Evolutionary conservation across 1,140 invertebrate species (phyloP).

Genomic region (Heliconius hewitsoni): DNA sequence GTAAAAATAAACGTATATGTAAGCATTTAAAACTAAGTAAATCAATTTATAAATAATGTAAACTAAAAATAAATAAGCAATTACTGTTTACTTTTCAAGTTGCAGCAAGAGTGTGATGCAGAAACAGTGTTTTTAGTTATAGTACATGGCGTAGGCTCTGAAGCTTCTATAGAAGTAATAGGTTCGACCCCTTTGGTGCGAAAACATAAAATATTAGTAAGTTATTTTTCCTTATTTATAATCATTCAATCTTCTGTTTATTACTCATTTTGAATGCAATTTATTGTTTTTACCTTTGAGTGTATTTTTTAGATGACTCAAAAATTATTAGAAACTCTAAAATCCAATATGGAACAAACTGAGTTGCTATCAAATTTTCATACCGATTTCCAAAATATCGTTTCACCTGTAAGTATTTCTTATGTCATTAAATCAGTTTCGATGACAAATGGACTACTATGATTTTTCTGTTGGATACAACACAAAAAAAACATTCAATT

Average conservation of each 20-base stretch:
- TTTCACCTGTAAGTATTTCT: slow-evolving; percentile 53
- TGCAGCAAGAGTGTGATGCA: slow-evolving; percentile 63
- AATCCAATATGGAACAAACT: slow-evolving; percentile 43
- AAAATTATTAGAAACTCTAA: slow-evolving; percentile 49
- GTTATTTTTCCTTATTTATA: background rate
- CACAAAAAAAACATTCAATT: too few species aligned
- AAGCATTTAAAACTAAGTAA: slow-evolving; percentile 41
- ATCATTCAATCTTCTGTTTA: background rate
- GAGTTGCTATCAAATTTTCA: slow-evolving; percentile 52
- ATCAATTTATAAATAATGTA: background rate
- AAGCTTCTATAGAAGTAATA: slow-evolving; percentile 64
- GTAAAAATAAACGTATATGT: slow-evolving; percentile 80
- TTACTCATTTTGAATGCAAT: background rate
- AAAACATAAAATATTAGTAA: slow-evolving; percentile 60
- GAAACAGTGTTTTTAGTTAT: slow-evolving; percentile 57
- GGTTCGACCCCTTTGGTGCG: slow-evolving; percentile 44
- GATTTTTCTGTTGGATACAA: too few species aligned
- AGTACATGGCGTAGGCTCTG: slow-evolving; percentile 52
- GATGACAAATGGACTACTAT: too few species aligned
- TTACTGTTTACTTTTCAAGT: slow-evolving; percentile 42
- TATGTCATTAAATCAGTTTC: too few species aligned
- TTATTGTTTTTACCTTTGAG: background rate
- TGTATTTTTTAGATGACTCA: slow-evolving; percentile 50
- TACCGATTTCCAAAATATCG: slow-evolving; percentile 53
- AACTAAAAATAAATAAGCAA: background rate